phyloP scores from a whole-genome alignment of 2,113 vertebrate species.

The Leucopsar rothschildi region DNA sequence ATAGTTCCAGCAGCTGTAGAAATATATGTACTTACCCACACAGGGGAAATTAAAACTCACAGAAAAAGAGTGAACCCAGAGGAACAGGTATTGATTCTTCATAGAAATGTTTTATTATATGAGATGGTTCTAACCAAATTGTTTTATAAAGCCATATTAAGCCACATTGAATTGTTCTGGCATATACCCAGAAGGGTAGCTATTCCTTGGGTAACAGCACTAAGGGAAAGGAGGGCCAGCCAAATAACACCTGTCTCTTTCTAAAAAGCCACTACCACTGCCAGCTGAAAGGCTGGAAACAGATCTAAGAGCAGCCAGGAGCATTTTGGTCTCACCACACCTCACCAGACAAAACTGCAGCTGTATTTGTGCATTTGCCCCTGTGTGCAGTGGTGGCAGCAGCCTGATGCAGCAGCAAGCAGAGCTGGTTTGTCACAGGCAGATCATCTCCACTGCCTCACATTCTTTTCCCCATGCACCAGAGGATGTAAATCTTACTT shows the following conservation, averaged over 20 bases:
- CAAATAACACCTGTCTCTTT: neutral
- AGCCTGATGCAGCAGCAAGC: neutral
- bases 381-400: neutral
- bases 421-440: neutral
- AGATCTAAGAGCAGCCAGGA: neutral
- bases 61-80: neutral
- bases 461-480: neutral
- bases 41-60: constrained; percentile 42
- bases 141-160: neutral
- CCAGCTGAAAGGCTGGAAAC: neutral
- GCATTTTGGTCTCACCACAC: neutral
- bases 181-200: neutral
- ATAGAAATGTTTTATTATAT: constrained; percentile 21
- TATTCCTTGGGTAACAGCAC: neutral
- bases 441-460: neutral
- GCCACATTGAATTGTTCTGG: neutral
- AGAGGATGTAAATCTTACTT: neutral
- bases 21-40: neutral
- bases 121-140: neutral
- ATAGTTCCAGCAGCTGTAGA: neutral
- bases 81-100: constrained; percentile 38
- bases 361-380: neutral
- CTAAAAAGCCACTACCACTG: neutral
- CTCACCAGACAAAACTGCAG: neutral
- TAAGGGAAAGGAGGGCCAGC: neutral